phyloP scores from a whole-genome alignment of 2,888 invertebrate species.

The Erebia aethiops region DNA sequence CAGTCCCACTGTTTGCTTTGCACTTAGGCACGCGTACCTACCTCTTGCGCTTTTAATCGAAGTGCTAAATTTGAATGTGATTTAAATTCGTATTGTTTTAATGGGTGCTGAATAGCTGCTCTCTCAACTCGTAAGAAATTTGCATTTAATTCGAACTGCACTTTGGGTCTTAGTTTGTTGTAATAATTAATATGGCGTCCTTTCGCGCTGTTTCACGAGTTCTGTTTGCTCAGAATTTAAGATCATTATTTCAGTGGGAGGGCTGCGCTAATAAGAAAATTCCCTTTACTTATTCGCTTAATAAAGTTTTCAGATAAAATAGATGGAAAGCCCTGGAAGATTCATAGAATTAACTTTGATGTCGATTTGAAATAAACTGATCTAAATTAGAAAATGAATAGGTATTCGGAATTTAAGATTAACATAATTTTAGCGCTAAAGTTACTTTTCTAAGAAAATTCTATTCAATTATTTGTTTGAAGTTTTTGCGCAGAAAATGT shows the following conservation, averaged over 20 bases:
- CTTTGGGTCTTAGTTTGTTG: conserved; percentile 47
- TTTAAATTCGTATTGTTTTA: conserved; percentile 78
- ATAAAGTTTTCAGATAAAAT: conserved; percentile 8
- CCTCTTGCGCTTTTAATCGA: conserved; percentile 79
- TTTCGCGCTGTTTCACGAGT: conserved; percentile 14
- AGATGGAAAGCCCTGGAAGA: neutral
- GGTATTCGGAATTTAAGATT: neutral
- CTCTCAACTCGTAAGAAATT: conserved; percentile 57
- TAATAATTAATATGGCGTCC: conserved; percentile 30
- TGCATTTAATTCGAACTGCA: conserved; percentile 64
- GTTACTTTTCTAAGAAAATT: neutral
- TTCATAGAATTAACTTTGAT: neutral
- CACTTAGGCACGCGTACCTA: conserved; percentile 73
- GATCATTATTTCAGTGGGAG: conserved; percentile 14
- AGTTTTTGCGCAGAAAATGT: too few relatives aligned
- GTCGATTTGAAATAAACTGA: neutral
- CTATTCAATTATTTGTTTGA: neutral
- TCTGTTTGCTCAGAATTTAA: conserved; percentile 22
- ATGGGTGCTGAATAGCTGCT: conserved; percentile 60
- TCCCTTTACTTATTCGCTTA: neutral
- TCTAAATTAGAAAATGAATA: neutral
- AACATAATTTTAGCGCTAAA: neutral
- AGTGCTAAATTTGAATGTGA: conserved; percentile 80
- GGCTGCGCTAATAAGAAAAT: conserved; percentile 6
- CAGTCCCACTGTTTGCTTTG: conserved; percentile 72